Percentiles rank a stretch among this genome's conserved stretches.
Evolutionary conservation across 2,888 invertebrate genomes (phyloP).

Genomic region (Ophion obscuratus): DNA sequence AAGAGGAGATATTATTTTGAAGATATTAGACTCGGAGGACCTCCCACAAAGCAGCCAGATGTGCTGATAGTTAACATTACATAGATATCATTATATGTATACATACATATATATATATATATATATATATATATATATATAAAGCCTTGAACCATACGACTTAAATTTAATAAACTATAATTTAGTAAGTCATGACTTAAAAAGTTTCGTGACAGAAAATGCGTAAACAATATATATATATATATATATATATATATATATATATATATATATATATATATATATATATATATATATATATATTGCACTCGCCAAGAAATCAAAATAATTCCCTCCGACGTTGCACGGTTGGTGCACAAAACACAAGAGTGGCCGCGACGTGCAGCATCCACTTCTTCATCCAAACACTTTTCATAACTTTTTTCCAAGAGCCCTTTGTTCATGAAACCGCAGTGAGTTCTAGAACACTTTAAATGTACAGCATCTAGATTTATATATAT

Average conservation of each 20-base stretch:
- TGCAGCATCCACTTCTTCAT: constrained; percentile 21
- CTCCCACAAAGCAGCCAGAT: too few species aligned
- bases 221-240: not conserved
- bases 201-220: not conserved
- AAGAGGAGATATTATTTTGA: too few species aligned
- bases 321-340: constrained; percentile 65
- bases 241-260: not conserved
- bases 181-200: not conserved
- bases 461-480: constrained; percentile 27
- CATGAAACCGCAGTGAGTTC: constrained; percentile 46
- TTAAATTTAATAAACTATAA: not conserved
- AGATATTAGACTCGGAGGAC: too few species aligned
- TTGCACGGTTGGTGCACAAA: constrained; percentile 43
- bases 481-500: not conserved
- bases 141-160: not conserved
- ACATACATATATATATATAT: too few species aligned
- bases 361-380: constrained; percentile 40
- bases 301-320: constrained; percentile 54
- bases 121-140: too few species aligned
- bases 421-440: constrained; percentile 64
- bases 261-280: too few species aligned
- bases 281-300: constrained; percentile 5
- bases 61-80: too few species aligned
- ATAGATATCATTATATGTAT: too few species aligned
- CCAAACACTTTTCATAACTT: constrained; percentile 67